Percentiles rank a stretch among this genome's conserved stretches.
phyloP scores from a whole-genome alignment of 1,140 invertebrate genomes.

The Atta cephalotes region DNA sequence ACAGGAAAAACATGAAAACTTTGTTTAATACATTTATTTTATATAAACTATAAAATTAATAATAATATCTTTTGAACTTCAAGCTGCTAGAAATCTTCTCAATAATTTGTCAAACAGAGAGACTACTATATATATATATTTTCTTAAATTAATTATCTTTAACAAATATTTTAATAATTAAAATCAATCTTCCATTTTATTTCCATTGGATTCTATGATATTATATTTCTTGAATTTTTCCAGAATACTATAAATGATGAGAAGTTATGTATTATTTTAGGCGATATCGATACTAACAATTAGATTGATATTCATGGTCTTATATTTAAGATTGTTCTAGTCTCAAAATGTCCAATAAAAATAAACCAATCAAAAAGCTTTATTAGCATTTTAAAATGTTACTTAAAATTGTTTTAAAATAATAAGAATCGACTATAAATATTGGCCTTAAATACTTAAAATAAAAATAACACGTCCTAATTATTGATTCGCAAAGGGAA shows the following conservation, averaged over 20 bases:
- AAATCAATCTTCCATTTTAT: background rate
- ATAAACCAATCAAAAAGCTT: no score
- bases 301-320: no score
- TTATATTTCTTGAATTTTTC: background rate
- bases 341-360: no score
- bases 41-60: background rate
- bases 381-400: no score
- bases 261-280: background rate
- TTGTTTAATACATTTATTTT: background rate
- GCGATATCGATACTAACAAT: background rate
- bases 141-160: no score
- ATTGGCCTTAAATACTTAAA: background rate
- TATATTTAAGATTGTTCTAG: no score
- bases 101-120: background rate
- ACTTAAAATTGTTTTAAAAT: no score
- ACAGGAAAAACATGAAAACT: background rate
- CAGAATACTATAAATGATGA: background rate
- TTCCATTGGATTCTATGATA: background rate
- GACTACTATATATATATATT: no score
- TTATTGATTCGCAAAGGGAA: conserved; percentile 26
- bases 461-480: conserved; percentile 32
- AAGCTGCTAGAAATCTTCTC: background rate
- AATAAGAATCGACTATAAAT: no score
- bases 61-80: background rate
- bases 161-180: background rate